phyloP scores from a whole-genome alignment of 1,140 invertebrate genomes.

The Drosophila aff. region DNA sequence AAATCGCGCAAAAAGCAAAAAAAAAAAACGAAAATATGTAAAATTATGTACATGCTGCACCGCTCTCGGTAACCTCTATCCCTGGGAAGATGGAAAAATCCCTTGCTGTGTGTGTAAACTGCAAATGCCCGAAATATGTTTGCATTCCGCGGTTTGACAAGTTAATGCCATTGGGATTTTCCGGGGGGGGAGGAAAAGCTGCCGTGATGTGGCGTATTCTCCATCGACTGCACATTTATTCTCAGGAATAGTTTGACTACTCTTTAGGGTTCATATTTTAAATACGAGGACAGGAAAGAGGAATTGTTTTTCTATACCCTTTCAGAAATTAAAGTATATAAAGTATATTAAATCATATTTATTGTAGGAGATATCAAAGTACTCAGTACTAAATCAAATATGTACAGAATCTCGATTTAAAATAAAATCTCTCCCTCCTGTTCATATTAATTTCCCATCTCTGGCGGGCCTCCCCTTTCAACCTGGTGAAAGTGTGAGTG shows the following conservation, averaged over 20 bases:
- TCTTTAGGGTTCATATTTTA: not conserved
- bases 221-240: constrained; percentile 13
- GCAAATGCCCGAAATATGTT: constrained; percentile 84
- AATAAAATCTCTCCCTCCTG: not conserved
- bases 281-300: no score
- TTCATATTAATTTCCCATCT: not conserved
- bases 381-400: not conserved
- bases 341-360: not conserved
- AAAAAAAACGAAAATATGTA: constrained; percentile 17
- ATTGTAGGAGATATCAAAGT: no score
- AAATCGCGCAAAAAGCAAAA: constrained; percentile 75
- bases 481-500: constrained; percentile 4
- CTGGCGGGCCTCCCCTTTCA: not conserved
- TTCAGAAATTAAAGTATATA: not conserved
- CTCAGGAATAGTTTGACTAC: not conserved
- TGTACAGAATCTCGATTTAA: not conserved
- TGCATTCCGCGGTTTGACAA: constrained; percentile 81
- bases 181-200: not conserved
- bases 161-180: constrained; percentile 73
- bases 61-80: constrained; percentile 19
- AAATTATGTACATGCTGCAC: constrained; percentile 80
- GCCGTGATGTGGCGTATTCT: not conserved
- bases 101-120: constrained; percentile 23
- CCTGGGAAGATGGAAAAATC: not conserved
- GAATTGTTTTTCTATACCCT: not conserved